phyloP scores from a whole-genome alignment of 1,140 invertebrate genomes.

The Drosophila navojoa region DNA sequence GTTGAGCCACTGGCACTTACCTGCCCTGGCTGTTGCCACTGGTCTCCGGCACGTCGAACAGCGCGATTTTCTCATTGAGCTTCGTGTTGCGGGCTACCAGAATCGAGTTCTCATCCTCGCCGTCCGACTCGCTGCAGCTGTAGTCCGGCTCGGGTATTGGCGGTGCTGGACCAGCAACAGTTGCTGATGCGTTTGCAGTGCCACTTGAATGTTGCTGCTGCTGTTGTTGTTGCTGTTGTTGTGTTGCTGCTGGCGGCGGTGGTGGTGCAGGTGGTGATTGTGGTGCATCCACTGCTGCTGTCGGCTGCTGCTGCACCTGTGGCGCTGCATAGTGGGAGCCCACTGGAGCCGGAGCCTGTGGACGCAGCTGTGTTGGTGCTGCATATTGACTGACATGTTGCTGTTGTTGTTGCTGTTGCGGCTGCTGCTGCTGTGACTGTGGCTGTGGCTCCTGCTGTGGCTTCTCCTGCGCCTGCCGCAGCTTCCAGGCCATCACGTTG shows the following conservation, averaged over 20 bases:
- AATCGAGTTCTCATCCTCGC: conserved; percentile 85
- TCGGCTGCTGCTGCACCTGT: conserved; percentile 55
- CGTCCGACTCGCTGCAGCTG: conserved; percentile 91
- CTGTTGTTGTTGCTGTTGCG: conserved; percentile 93
- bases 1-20: conserved; percentile 68
- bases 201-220: conserved; percentile 87
- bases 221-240: conserved; percentile 93
- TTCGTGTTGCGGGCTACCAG: conserved; percentile 80
- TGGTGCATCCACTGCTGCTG: conserved; percentile 41
- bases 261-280: conserved; percentile 55
- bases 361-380: conserved; percentile 41
- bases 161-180: conserved; percentile 84
- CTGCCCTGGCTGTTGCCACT: conserved; percentile 89
- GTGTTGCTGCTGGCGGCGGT: conserved; percentile 91
- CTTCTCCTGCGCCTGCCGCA: conserved; percentile 71
- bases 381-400: conserved; percentile 83
- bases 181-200: conserved; percentile 71
- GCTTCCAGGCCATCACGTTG: conserved; percentile 89
- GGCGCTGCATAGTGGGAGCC: conserved; percentile 69
- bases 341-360: conserved; percentile 25
- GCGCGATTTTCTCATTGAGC: conserved; percentile 80
- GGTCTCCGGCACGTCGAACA: conserved; percentile 85
- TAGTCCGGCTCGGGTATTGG: conserved; percentile 96
- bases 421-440: conserved; percentile 85
- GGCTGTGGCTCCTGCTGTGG: conserved; percentile 10